Conservation (phyloP, 1,140 invertebrate genomes). For the Drosophila nikananu region DNA sequence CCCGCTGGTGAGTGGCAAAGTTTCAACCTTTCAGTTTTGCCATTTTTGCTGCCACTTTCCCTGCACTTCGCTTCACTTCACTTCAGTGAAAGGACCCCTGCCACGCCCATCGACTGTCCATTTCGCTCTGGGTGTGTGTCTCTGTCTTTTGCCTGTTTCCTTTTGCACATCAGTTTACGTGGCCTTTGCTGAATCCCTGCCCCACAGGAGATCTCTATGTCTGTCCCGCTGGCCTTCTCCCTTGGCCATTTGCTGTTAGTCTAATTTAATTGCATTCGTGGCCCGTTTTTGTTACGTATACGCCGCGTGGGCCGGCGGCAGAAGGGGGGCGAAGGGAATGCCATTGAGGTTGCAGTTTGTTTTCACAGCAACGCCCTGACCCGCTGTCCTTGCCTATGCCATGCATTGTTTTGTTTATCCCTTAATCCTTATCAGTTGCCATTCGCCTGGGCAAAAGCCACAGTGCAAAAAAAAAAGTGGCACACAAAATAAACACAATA, state of each 20-base stretch:
- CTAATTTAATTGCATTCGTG: conserved; percentile 70
- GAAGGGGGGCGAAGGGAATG: conserved; percentile 1
- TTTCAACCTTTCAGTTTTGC: conserved; percentile 41
- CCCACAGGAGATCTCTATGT: conserved; percentile 4
- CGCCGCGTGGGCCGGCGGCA: conserved; percentile 23
- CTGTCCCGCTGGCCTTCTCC: neutral
- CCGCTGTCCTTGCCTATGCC: conserved; percentile 42
- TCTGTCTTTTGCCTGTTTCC: conserved; percentile 25
- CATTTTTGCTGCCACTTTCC: conserved; percentile 53
- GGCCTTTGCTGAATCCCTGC: conserved; percentile 18
- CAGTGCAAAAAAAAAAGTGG: conserved; percentile 30
- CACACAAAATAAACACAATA: conserved; percentile 29
- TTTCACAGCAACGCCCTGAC: conserved; percentile 34
- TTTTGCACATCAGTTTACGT: conserved; percentile 46
- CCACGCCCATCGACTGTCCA: conserved; percentile 20
- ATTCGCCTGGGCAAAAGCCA: conserved; percentile 22
- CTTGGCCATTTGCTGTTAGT: conserved; percentile 54
- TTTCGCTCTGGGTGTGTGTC: neutral
- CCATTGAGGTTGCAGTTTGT: conserved; percentile 47
- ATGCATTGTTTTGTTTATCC: conserved; percentile 55
- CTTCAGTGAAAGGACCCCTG: neutral
- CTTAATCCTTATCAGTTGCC: conserved; percentile 70
- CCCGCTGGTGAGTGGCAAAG: conserved; percentile 23
- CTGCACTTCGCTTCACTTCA: conserved; percentile 26
- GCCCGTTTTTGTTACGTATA: conserved; percentile 46